Base-by-base conservation (phyloP, 2,888 invertebrate species). In the Rhagium mordax region DNA sequence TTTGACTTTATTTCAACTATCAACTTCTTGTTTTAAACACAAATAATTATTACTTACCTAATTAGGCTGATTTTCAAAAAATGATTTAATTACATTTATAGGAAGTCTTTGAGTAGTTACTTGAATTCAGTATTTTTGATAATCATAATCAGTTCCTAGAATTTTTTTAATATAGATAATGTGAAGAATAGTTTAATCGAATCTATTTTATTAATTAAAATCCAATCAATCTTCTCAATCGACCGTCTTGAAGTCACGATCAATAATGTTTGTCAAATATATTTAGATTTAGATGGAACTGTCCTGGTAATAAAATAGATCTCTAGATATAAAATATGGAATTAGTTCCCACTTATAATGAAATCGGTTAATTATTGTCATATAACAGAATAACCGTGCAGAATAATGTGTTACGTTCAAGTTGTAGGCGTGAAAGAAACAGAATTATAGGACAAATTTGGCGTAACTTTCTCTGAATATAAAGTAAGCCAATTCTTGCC, bases 391-490 rank as follows among this genome's bases (percentile, higher is more conserved):
- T 33, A 59, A 59, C 33, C 33, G 59, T 29, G 29, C 15, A 48
- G 65, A 64, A 64, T 64, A 64, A 27, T 49, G 59, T 61, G 47
- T 65, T 53, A 48, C 65, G 53, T 53, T 20, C 20, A 64, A 51
- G 59, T 74, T 72, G 79, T 79, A 78, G 81, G 77, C 76, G 78
- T 73, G 67, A 75, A 72, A 71, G 69, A 77, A 68, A 67, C 71
- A 72, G 74, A 74, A 74, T 78, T 79, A 79, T 79, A 79, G 79
- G 81, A 80, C 80, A 77, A 81, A 82, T 81, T 81, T 77, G 78
- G 81, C 80, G 77, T 80, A 81, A 83, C 83, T 83, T 83, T 84
- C 83, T 83, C 84, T 79, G 79, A 74, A 78, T 77, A 78, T 78
- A 74, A 75, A 76, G 77, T 82, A 83, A 83, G 83, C 83, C 79